phyloP scores from a whole-genome alignment of 1,140 invertebrate species.

The Adoxophyes honmai region DNA sequence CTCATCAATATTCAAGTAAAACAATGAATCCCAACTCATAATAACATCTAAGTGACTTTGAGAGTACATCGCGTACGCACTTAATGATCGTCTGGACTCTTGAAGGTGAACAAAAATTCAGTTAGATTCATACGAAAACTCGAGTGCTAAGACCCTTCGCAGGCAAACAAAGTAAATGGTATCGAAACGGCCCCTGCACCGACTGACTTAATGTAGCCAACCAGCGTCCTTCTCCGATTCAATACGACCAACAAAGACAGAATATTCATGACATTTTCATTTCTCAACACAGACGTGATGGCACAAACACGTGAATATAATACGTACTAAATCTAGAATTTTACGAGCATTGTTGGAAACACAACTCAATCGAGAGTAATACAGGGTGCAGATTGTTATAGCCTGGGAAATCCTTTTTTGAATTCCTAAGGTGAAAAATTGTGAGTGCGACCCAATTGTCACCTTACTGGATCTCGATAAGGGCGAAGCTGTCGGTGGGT shows the following conservation, averaged over 20 bases:
- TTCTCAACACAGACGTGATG: slow-evolving; percentile 62
- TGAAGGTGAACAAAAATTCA: slow-evolving; percentile 51
- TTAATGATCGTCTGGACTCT: slow-evolving; percentile 44
- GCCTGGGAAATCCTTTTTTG: slow-evolving; percentile 55
- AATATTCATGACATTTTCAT: slow-evolving; percentile 70
- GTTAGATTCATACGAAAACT: slow-evolving; percentile 42
- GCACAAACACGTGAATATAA: slow-evolving; percentile 73
- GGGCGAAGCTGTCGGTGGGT: slow-evolving; percentile 18
- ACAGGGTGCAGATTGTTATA: slow-evolving; percentile 54
- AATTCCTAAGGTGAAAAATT: slow-evolving; percentile 62
- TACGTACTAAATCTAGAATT: slow-evolving; percentile 54
- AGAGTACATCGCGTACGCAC: slow-evolving; percentile 31
- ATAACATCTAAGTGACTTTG: slow-evolving; percentile 33
- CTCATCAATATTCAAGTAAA: neutral
- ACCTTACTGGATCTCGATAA: slow-evolving; percentile 30
- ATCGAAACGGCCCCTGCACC: slow-evolving; percentile 37
- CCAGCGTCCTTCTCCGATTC: slow-evolving; percentile 43
- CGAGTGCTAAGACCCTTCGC: slow-evolving; percentile 35
- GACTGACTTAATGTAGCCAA: slow-evolving; percentile 55
- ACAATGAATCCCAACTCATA: slow-evolving; percentile 17
- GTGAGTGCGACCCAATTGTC: slow-evolving; percentile 32
- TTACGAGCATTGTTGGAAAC: slow-evolving; percentile 35
- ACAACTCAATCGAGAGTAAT: slow-evolving; percentile 38
- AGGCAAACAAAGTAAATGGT: slow-evolving; percentile 47
- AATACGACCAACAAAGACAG: slow-evolving; percentile 51